Conservation (phyloP, 2,113 vertebrate species). For the Oceanites oceanicus region DNA sequence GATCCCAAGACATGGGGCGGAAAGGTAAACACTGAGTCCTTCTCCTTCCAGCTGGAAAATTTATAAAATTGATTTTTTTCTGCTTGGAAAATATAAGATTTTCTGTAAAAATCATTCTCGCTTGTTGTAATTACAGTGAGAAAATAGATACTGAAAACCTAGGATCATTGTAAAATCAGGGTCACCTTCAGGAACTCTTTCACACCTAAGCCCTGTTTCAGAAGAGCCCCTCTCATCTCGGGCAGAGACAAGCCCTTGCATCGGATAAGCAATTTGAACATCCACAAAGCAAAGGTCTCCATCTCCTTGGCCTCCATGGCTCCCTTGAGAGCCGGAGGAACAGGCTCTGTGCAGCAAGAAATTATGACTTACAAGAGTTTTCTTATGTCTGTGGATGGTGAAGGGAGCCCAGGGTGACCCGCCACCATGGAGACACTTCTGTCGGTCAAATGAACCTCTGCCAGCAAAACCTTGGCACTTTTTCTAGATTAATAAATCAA, state of each 20-base stretch:
- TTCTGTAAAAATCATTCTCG: background rate
- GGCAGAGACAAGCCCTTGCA: background rate
- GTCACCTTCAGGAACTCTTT: background rate
- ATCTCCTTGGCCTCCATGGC: background rate
- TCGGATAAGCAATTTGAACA: rapidly evolving
- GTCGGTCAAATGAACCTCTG: background rate
- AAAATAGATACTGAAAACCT: background rate
- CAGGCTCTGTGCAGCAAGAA: background rate
- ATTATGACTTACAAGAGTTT: background rate
- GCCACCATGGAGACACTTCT: background rate
- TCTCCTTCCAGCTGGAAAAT: background rate
- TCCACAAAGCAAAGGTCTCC: background rate
- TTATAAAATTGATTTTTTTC: background rate
- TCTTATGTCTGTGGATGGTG: background rate
- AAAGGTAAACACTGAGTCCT: background rate
- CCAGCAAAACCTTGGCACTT: background rate
- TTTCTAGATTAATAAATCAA: rapidly evolving
- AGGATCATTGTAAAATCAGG: background rate
- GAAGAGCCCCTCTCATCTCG: background rate
- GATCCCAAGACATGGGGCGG: rapidly evolving
- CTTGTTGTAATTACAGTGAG: background rate
- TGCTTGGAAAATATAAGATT: background rate
- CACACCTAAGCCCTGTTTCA: background rate
- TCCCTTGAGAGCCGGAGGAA: background rate
- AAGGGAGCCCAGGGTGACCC: background rate